Conservation (phyloP, 2,888 invertebrate genomes). For the Drosophila barbarae region DNA sequence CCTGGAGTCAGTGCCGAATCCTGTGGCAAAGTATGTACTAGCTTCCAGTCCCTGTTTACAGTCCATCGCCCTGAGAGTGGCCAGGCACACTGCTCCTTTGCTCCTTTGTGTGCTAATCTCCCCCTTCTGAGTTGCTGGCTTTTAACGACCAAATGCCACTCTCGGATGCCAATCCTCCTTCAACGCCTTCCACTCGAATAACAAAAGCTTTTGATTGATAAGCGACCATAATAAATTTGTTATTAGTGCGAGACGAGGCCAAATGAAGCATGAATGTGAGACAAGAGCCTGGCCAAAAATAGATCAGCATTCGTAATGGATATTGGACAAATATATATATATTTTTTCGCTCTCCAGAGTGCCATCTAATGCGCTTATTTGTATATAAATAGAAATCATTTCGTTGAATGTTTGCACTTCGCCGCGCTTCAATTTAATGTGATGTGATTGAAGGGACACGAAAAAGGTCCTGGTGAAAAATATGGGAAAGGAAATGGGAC, state of each 20-base stretch:
- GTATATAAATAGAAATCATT: slow-evolving; percentile 36
- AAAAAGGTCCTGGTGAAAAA: slow-evolving; percentile 6
- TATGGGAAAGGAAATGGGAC: slow-evolving; percentile 14
- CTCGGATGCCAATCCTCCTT: slow-evolving; percentile 21
- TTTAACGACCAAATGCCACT: slow-evolving; percentile 40
- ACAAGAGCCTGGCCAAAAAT: slow-evolving; percentile 24
- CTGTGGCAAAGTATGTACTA: slow-evolving; percentile 11
- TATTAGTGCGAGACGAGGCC: slow-evolving; percentile 48
- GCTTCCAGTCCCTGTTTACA: slow-evolving; percentile 11
- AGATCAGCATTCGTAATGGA: slow-evolving; percentile 42
- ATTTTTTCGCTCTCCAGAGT: slow-evolving; percentile 1
- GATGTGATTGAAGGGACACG: slow-evolving; percentile 47
- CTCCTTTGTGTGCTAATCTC: slow-evolving; percentile 36
- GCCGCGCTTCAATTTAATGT: slow-evolving; percentile 31
- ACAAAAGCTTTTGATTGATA: slow-evolving; percentile 60
- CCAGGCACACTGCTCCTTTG: slow-evolving; percentile 9
- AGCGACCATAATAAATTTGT: slow-evolving; percentile 60
- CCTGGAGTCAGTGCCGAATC: not conserved
- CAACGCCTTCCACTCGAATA: slow-evolving; percentile 47
- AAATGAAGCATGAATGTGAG: slow-evolving; percentile 58
- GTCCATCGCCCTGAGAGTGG: slow-evolving; percentile 16
- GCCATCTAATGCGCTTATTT: slow-evolving; percentile 41
- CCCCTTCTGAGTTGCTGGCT: slow-evolving; percentile 35
- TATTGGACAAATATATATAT: slow-evolving; percentile 50
- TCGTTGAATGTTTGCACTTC: slow-evolving; percentile 30